A percentile compares a stretch with the other conserved stretches of the same genome.
Evolutionary conservation across 2,888 invertebrate species (phyloP).

Genomic region (Cephus nigrinus): DNA sequence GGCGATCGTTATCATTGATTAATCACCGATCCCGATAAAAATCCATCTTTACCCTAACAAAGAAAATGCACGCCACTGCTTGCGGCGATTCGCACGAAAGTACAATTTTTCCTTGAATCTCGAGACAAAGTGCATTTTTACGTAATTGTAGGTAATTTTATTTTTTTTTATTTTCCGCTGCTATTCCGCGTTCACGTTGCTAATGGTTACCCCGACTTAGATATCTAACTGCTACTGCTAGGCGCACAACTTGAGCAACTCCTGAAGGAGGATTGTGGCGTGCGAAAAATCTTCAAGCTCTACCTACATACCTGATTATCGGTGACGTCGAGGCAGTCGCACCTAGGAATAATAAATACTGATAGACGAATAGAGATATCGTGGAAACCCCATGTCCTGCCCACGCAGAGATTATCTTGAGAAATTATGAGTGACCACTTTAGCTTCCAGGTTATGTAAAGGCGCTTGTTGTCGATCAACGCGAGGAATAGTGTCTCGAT

Average conservation of each 20-base stretch:
- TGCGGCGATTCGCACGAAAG: not conserved
- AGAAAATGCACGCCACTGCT: not conserved
- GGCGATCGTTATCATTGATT: not conserved
- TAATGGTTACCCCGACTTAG: conserved; percentile 41
- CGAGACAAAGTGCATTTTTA: too few species aligned
- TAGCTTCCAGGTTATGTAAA: conserved; percentile 54
- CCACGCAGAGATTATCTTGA: conserved; percentile 60
- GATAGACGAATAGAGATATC: conserved; percentile 53
- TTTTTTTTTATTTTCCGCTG: not conserved
- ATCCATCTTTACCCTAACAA: not conserved
- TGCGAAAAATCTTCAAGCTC: conserved; percentile 4
- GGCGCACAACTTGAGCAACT: conserved; percentile 13
- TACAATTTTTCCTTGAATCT: not conserved
- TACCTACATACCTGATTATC: conserved; percentile 21
- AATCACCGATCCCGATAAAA: not conserved
- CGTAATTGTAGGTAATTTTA: not conserved
- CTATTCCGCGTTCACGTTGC: conserved; percentile 14
- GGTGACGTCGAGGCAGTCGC: conserved; percentile 21
- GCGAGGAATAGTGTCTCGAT: not conserved
- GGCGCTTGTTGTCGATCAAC: conserved; percentile 11
- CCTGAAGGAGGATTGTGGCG: not conserved
- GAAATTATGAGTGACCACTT: conserved; percentile 56
- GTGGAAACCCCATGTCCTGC: conserved; percentile 38
- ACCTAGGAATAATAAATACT: conserved; percentile 60
- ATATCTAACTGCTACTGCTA: conserved; percentile 23